Evolutionary conservation across 2,113 vertebrate genomes (phyloP).

Genomic region (Otis tarda): DNA sequence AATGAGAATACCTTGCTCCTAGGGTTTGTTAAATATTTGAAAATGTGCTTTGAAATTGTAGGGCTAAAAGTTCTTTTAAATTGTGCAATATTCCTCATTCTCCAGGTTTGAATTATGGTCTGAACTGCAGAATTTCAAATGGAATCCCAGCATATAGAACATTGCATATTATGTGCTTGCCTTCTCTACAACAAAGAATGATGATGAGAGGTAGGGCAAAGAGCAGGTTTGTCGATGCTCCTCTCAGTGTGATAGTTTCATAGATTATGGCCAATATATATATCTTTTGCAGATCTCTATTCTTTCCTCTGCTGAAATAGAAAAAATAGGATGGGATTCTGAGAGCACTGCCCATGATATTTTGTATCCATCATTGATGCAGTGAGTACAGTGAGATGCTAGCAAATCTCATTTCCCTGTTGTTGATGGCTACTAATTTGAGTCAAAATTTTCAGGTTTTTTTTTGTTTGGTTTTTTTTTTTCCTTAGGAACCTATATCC

Average conservation of each 20-base stretch:
- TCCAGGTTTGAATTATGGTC: neutral
- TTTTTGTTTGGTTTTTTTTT: neutral
- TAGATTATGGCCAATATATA: neutral
- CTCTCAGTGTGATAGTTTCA: neutral
- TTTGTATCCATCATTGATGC: neutral
- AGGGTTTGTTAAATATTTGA: neutral
- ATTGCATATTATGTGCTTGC: neutral
- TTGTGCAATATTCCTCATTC: neutral
- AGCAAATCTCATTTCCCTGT: neutral
- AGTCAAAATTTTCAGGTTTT: neutral
- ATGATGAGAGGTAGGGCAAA: neutral
- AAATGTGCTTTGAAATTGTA: neutral
- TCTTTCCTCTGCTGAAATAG: neutral
- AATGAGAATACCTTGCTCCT: neutral
- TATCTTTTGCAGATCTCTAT: neutral
- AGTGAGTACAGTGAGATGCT: neutral
- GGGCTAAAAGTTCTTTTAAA: neutral
- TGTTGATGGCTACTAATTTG: neutral
- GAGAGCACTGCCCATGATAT: neutral
- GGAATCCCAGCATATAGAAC: neutral
- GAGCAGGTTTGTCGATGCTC: neutral
- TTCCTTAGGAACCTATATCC: neutral
- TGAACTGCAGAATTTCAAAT: neutral
- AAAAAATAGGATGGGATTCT: neutral
- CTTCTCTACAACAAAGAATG: neutral